phyloP scores from a whole-genome alignment of 35 echinoderm and acorn worm species.

The Amphiura filiformis region DNA sequence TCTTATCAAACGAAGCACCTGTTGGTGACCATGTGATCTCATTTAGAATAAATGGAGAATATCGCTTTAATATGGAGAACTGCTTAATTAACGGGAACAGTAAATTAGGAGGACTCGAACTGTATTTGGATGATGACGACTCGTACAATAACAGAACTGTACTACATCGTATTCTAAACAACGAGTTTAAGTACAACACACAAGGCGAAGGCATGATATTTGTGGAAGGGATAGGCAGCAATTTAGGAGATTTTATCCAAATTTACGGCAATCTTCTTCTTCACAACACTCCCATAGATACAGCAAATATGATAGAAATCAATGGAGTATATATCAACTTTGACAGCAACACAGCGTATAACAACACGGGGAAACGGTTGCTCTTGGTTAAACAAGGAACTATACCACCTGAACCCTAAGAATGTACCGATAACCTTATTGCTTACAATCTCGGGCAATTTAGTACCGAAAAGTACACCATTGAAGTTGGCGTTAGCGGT shows the following conservation, averaged over 20 bases:
- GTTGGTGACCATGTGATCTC: neutral
- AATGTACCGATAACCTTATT: neutral
- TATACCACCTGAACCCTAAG: neutral
- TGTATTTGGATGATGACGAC: neutral
- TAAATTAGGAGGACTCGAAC: neutral
- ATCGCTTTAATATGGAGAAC: neutral
- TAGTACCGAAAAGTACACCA: neutral
- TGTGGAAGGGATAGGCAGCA: neutral
- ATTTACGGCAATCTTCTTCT: neutral
- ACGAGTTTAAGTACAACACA: neutral
- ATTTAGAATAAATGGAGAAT: neutral
- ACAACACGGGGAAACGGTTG: neutral
- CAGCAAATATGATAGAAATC: neutral
- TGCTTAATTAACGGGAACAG: neutral
- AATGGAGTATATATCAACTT: neutral
- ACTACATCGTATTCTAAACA: neutral
- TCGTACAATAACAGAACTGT: neutral
- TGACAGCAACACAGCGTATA: neutral
- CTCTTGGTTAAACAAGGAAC: neutral
- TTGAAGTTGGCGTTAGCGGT: neutral
- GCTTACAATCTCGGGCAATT: neutral
- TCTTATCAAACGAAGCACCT: neutral
- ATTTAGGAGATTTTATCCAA: neutral
- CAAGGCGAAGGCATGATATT: neutral
- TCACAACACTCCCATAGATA: neutral